Percentiles rank a stretch among this genome's conserved stretches.
Conservation (phyloP, 2,888 invertebrate species). For the Eupithecia vulgata region DNA sequence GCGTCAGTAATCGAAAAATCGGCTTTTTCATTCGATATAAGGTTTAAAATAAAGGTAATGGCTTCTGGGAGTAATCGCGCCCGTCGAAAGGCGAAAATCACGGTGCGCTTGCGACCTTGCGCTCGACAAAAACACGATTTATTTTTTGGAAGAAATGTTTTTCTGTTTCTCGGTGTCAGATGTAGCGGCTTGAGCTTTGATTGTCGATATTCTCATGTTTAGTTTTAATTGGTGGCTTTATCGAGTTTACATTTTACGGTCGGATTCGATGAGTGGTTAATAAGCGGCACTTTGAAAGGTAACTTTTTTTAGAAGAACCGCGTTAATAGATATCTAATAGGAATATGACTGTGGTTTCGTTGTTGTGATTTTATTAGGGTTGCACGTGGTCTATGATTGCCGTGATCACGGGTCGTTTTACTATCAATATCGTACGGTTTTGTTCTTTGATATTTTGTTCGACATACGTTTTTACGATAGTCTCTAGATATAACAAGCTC, state of each 20-base stretch:
- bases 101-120: conserved; percentile 80
- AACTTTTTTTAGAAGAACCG: conserved; percentile 79
- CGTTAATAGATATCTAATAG: conserved; percentile 69
- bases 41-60: conserved; percentile 58
- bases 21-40: conserved; percentile 54
- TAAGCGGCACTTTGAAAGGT: conserved; percentile 84
- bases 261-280: conserved; percentile 83
- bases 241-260: conserved; percentile 85
- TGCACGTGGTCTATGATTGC: conserved; percentile 56
- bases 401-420: conserved; percentile 44
- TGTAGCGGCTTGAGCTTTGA: conserved; percentile 83
- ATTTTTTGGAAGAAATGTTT: conserved; percentile 77
- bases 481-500: conserved; percentile 29
- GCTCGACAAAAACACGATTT: conserved; percentile 75
- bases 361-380: conserved; percentile 70
- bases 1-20: conserved; percentile 56
- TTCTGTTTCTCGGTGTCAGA: conserved; percentile 80
- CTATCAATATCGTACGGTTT: conserved; percentile 40
- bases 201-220: conserved; percentile 83
- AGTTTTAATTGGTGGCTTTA: conserved; percentile 85
- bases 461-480: conserved; percentile 30
- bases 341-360: conserved; percentile 68
- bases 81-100: conserved; percentile 80
- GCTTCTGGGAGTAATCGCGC: conserved; percentile 60
- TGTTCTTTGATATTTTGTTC: conserved; percentile 35